These are phyloP conservation scores for Coronaproctus castanopsis DNA, from an alignment of 2,888 invertebrate species.

Conservation along the genomic window DNA sequence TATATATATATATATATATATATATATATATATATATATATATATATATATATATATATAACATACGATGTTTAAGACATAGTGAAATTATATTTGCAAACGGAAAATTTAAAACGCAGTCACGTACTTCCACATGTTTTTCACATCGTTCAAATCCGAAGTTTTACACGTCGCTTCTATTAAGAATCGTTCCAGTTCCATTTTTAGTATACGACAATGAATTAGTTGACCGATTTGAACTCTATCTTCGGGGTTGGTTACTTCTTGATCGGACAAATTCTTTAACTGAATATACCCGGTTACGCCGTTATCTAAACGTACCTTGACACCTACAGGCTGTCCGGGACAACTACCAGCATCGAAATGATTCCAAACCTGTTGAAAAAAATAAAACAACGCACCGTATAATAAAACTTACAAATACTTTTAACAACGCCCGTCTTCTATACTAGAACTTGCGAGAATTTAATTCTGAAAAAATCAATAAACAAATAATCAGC, in stretches of 20 bases:
- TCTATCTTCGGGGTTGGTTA: conserved; percentile 78
- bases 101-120: no score
- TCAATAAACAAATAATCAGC: no score
- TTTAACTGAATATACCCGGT: conserved; percentile 85
- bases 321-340: conserved; percentile 75
- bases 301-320: conserved; percentile 76
- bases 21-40: no score
- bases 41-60: no score
- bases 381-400: conserved; percentile 1
- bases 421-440: no score
- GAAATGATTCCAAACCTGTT: conserved; percentile 86
- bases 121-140: conserved; percentile 61
- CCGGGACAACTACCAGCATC: conserved; percentile 91
- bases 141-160: conserved; percentile 76
- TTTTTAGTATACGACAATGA: conserved; percentile 78
- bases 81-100: no score
- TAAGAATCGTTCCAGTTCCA: conserved; percentile 81
- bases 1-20: no score
- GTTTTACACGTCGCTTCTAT: conserved; percentile 85
- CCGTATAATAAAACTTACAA: no score
- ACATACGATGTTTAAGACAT: no score
- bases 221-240: conserved; percentile 67
- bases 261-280: conserved; percentile 80
- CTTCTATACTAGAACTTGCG: no score
- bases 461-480: no score